These are phyloP conservation scores for Ramphastos sulfuratus DNA, from an alignment of 2,113 vertebrate genomes.

Conservation along the genomic window DNA sequence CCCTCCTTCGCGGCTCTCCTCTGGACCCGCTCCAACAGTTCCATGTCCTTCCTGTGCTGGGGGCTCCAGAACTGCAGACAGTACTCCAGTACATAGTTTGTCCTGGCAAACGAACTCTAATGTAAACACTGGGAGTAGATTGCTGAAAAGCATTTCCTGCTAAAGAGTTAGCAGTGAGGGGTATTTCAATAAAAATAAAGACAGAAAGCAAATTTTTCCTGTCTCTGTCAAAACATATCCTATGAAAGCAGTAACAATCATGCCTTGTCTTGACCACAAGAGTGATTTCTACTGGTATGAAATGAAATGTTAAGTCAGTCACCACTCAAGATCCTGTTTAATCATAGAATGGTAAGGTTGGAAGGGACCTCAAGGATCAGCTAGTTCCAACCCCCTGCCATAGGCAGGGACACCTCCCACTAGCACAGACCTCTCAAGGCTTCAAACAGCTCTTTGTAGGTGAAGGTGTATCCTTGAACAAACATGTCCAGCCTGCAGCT, in stretches of 20 bases:
- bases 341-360: too few species aligned
- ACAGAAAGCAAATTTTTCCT: neutral
- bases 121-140: neutral
- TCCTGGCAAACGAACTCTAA: neutral
- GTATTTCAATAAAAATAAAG: neutral
- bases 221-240: neutral
- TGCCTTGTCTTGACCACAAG: neutral
- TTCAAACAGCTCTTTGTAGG: neutral
- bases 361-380: too few species aligned
- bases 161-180: neutral
- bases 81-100: too few species aligned
- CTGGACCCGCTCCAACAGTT: too few species aligned
- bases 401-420: too few species aligned
- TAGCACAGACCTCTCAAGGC: too few species aligned
- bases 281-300: neutral
- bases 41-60: too few species aligned
- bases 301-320: neutral
- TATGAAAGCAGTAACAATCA: neutral
- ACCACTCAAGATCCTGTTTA: neutral
- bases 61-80: too few species aligned
- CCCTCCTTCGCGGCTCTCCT: too few species aligned
- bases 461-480: neutral
- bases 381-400: too few species aligned
- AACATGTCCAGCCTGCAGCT: neutral
- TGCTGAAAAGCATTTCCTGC: conserved; percentile 16